A percentile compares a stretch with the other conserved stretches of the same genome.
These are phyloP conservation scores for Aphidius ervi DNA, from an alignment of 1,140 invertebrate species.

Conservation along the genomic window DNA sequence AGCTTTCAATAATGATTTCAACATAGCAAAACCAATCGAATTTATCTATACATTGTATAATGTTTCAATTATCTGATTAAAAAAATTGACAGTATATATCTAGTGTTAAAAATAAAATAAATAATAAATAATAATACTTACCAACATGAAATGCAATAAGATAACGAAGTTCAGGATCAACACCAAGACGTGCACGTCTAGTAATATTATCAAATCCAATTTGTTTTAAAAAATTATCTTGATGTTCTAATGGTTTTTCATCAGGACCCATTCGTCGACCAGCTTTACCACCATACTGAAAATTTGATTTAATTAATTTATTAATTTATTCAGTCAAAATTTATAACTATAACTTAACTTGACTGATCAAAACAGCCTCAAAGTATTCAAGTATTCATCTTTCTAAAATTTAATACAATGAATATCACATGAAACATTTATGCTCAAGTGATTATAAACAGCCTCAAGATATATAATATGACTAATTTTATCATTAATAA, in stretches of 20 bases:
- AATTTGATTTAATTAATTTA: slow-evolving; percentile 23
- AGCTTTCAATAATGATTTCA: no score
- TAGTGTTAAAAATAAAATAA: not conserved
- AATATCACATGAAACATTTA: no score
- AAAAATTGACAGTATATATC: not conserved
- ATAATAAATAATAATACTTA: slow-evolving; percentile 31
- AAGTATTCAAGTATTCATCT: not conserved
- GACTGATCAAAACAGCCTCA: no score
- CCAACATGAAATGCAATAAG: slow-evolving; percentile 59
- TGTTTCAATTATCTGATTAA: not conserved
- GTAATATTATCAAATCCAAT: slow-evolving; percentile 59
- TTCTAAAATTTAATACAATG: no score
- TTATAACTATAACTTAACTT: no score
- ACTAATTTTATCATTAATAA: no score
- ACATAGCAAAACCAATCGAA: no score
- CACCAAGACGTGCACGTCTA: slow-evolving; percentile 58
- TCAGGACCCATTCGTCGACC: slow-evolving; percentile 54
- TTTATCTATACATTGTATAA: not conserved
- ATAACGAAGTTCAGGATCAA: slow-evolving; percentile 62
- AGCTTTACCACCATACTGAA: slow-evolving; percentile 56
- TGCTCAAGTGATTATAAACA: no score
- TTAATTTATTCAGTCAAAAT: no score
- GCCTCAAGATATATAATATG: no score
- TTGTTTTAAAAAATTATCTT: slow-evolving; percentile 60
- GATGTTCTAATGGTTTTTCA: slow-evolving; percentile 59